Percentiles rank a stretch among this genome's conserved stretches.
Conservation (phyloP, 2,888 invertebrate genomes). For the Hirudinaria manillensis region DNA sequence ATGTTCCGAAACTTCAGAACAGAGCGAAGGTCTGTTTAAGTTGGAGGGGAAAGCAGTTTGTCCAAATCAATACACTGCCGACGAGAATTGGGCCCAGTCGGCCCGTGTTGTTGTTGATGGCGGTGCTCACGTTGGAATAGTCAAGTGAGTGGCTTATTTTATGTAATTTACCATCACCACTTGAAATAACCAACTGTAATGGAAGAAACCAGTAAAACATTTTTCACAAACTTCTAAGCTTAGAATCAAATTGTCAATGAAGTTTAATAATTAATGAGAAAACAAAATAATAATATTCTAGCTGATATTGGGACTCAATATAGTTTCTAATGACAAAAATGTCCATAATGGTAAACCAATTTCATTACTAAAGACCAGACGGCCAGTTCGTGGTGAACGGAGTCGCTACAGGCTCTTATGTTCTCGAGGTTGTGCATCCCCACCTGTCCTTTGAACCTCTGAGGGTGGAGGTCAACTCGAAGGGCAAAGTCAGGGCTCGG, state of each 20-base stretch:
- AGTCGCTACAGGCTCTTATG: constrained; percentile 65
- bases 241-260: not conserved
- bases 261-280: no score
- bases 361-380: constrained; percentile 65
- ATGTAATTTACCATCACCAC: not conserved
- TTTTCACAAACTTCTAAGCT: not conserved
- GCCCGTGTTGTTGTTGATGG: constrained; percentile 69
- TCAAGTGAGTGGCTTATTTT: constrained; percentile 57
- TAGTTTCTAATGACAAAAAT: no score
- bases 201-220: not conserved
- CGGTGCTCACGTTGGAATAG: constrained; percentile 78
- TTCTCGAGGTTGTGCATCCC: constrained; percentile 84
- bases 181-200: not conserved
- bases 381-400: constrained; percentile 83
- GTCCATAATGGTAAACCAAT: no score
- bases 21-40: constrained; percentile 7
- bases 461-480: constrained; percentile 91
- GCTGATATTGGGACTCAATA: no score
- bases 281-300: no score
- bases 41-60: constrained; percentile 48
- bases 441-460: constrained; percentile 87
- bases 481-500: constrained; percentile 89
- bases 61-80: constrained; percentile 44
- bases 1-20: not conserved
- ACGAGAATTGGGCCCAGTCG: constrained; percentile 50